Evolutionary conservation across 2,888 invertebrate species (phyloP).

Genomic region (Pyrgus malvae): DNA sequence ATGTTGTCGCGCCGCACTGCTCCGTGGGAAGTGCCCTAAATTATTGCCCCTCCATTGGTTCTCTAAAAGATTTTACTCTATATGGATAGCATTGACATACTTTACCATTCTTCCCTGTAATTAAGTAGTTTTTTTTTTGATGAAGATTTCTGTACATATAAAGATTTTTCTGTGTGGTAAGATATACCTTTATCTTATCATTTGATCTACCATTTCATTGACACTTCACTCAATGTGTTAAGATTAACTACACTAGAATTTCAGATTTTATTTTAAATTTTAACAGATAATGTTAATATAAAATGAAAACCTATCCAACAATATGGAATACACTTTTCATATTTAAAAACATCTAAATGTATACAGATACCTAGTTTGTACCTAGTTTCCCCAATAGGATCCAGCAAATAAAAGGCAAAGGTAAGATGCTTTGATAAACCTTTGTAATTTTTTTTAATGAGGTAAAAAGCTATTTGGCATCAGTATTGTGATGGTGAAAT

Average conservation of each 20-base stretch:
- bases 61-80: slow-evolving; percentile 43
- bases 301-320: too few relatives aligned
- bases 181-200: slow-evolving; percentile 21
- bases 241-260: slow-evolving; percentile 20
- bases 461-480: too few relatives aligned
- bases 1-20: slow-evolving; percentile 56
- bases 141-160: too few relatives aligned
- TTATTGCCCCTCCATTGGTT: slow-evolving; percentile 58
- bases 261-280: not conserved
- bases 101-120: slow-evolving; percentile 21
- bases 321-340: too few relatives aligned
- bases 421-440: too few relatives aligned
- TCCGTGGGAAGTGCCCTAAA: slow-evolving; percentile 74
- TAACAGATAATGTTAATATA: too few relatives aligned
- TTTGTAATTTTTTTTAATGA: too few relatives aligned
- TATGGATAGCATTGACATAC: slow-evolving; percentile 37
- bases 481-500: too few relatives aligned
- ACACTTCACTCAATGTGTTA: slow-evolving; percentile 11
- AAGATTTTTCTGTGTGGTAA: slow-evolving; percentile 1
- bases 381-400: too few relatives aligned
- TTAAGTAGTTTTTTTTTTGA: not conserved
- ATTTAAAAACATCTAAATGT: too few relatives aligned
- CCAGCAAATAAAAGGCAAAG: too few relatives aligned
- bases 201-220: slow-evolving; percentile 22
- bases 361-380: too few relatives aligned